phyloP scores from a whole-genome alignment of 2,797 vertebrate genomes.

The Takifugu ocellatus region DNA sequence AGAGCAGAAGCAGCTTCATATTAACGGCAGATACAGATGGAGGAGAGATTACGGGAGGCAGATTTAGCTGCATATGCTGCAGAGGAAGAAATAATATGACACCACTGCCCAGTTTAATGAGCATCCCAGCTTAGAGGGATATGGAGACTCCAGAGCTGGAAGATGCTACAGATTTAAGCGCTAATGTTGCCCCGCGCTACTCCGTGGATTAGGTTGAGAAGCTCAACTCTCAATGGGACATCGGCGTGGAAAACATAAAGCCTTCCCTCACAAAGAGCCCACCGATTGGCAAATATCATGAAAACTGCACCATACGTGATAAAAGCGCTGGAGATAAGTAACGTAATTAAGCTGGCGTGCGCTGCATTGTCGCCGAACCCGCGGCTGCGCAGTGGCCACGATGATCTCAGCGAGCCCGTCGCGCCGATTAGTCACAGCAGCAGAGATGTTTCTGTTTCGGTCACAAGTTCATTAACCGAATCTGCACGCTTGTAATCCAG shows the following conservation, averaged over 20 bases:
- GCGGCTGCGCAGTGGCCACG: constrained; percentile 36
- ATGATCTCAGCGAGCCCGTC: constrained; percentile 47
- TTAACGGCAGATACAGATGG: constrained; percentile 48
- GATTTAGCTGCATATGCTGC: constrained; percentile 54
- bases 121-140: constrained; percentile 51
- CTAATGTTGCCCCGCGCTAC: constrained; percentile 50
- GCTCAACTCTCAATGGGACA: constrained; percentile 38
- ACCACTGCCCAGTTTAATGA: constrained; percentile 50
- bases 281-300: constrained; percentile 45
- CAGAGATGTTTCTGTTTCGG: constrained; percentile 44
- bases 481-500: constrained; percentile 16
- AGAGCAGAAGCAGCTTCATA: constrained; percentile 31
- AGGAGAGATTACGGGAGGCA: constrained; percentile 47
- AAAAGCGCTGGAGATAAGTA: constrained; percentile 56
- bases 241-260: constrained; percentile 17
- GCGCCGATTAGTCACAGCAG: constrained; percentile 53
- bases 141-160: constrained; percentile 47
- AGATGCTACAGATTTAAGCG: constrained; percentile 52
- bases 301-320: constrained; percentile 49
- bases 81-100: constrained; percentile 34
- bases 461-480: constrained; percentile 34
- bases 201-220: constrained; percentile 46
- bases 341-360: constrained; percentile 50
- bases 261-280: constrained; percentile 31
- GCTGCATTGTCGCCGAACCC: constrained; percentile 33